Base-by-base conservation (phyloP, 2,113 vertebrate genomes). In the Megaceryle torquata region DNA sequence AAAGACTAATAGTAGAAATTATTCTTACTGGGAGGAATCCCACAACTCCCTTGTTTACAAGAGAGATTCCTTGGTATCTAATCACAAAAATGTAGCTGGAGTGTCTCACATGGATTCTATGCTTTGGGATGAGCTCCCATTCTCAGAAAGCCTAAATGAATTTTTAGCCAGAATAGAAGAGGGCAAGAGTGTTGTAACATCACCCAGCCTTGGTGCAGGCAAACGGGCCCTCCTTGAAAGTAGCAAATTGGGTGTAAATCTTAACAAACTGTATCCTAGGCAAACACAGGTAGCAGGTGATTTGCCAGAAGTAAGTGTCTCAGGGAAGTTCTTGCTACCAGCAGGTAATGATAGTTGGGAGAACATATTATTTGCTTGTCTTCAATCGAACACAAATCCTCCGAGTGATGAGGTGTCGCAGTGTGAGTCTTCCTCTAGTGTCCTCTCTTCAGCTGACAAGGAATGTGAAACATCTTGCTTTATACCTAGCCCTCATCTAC, bases 141-240 rank as follows among this genome's bases (percentile, higher is more conserved):
- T 98, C 67, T 98, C 98, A 21, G 98, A 98, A 97, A 98, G 98
- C 86, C 94, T 98, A 19, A 94, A 96, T 86, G 96, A 98, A 41
- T 97, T 98, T 96, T 95, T 98, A 92, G 97, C 81, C 85, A 96
- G 77, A 90, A 33, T 97, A 25, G 98, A 98, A 92, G 81, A 53
- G 14, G 64, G 28, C 43, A 61, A 91, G 25, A 89, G 65, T 43
- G 5, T 60, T 85, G 3, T 69, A 82, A 71, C 43, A 13, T 92
- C 95, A 37, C 43, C 61, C 56, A 74, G 80, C 63, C 51, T 26
- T 48, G 57, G 46, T 16, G 64, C 41, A 74, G 56, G 25, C 29
- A 91, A 94, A 79, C 5, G 0, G 78, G 19, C 18, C 59, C 39
- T 48, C 48, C 41, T 11, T 69, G 59, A 91, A 56, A 41, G 64